Conservation (phyloP, 2,888 invertebrate genomes). For the Carterocephalus palaemon region DNA sequence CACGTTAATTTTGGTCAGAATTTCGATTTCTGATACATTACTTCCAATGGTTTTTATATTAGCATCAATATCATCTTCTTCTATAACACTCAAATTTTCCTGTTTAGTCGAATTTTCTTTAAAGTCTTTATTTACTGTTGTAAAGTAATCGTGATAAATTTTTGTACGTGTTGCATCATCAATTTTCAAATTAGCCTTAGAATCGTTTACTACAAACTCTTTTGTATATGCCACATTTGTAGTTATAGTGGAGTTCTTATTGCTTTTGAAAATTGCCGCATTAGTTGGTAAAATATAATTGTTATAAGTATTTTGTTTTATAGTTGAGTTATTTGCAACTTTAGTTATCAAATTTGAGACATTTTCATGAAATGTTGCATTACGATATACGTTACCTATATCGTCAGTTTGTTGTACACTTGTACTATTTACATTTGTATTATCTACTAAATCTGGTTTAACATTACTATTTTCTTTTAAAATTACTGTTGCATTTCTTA, state of each 20-base stretch:
- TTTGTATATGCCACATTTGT: background rate
- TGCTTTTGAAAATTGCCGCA: background rate
- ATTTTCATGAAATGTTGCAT: too few species aligned
- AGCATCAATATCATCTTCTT: conserved; percentile 1
- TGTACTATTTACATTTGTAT: too few species aligned
- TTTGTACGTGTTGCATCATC: conserved; percentile 61
- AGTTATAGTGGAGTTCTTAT: background rate
- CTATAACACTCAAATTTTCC: conserved; percentile 3
- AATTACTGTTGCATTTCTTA: too few species aligned
- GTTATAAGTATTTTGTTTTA: too few species aligned
- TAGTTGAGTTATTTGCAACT: too few species aligned
- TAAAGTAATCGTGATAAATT: conserved; percentile 64
- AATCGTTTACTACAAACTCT: conserved; percentile 34
- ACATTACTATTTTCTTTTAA: background rate
- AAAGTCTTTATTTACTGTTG: conserved; percentile 55
- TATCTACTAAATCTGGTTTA: background rate
- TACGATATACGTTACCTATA: too few species aligned
- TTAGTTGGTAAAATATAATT: background rate
- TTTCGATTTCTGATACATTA: conserved; percentile 25
- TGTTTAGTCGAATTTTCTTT: conserved; percentile 17
- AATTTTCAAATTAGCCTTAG: conserved; percentile 60
- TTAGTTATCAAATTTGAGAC: too few species aligned
- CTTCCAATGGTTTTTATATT: conserved; percentile 27
- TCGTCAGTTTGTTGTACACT: too few species aligned
- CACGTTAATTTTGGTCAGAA: conserved; percentile 11